Conservation (phyloP, 2,113 vertebrate genomes). For the Mesoclemmys tuberculata region DNA sequence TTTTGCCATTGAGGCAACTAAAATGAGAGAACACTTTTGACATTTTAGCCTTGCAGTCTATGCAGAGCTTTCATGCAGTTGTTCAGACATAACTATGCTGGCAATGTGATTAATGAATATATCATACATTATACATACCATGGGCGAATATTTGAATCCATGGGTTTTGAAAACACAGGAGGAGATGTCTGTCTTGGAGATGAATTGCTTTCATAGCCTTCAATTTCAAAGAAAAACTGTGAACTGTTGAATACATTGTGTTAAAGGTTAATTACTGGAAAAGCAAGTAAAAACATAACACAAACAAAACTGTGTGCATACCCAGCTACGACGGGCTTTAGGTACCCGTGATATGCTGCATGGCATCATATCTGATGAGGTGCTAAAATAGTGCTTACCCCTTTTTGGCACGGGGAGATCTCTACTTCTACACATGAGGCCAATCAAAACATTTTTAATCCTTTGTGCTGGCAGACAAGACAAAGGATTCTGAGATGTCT, state of each 20-base stretch:
- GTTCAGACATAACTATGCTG: neutral
- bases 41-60: neutral
- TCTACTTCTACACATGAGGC: neutral
- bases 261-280: conserved; percentile 4
- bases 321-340: neutral
- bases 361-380: neutral
- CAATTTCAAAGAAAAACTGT: conserved; percentile 85
- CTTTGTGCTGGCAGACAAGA: neutral
- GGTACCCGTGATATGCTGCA: neutral
- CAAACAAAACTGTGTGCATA: accelerated
- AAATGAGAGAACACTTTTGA: neutral
- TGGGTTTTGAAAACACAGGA: conserved; percentile 81
- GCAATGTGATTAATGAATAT: neutral
- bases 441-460: neutral
- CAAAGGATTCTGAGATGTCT: neutral
- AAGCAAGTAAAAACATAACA: neutral
- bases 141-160: conserved; percentile 85
- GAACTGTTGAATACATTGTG: conserved; percentile 66
- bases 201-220: conserved; percentile 79
- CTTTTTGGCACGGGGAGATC: neutral
- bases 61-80: neutral
- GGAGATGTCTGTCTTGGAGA: conserved; percentile 76
- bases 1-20: neutral
- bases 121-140: conserved; percentile 69
- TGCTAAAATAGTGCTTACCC: neutral